Base-by-base conservation (phyloP, 2,113 vertebrate species). In the Daboia siamensis region DNA sequence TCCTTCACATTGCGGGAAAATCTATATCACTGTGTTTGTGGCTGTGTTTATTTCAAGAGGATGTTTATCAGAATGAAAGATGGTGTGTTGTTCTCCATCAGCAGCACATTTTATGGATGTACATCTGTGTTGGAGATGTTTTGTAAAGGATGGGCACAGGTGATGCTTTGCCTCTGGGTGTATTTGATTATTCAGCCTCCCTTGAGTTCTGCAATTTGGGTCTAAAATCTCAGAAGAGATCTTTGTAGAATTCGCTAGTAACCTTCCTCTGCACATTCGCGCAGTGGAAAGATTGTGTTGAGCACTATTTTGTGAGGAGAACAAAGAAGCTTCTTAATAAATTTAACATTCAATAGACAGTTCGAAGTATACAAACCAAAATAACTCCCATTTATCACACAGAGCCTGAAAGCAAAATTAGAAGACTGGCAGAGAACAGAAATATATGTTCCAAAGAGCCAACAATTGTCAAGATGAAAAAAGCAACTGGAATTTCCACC, bases 161-260 rank as follows among this genome's bases (percentile, higher is more conserved):
- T 92, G 51, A 55, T 93, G 15, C 5, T 91, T 95, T 96, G 33
- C 44, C 93, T 90, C 11, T 11, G 88, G 94, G 44, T 91, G 44
- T 2, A 93, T 91, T 44, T 84, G 93, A 93, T 93, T 90, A 39
- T 64, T 64, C n/a, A 21, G 3, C 29, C 10, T 84, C 92, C 90
- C 92, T 91, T 91, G 92, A 64, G 88, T 7, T 39, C 86, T 92
- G 55, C 92, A 91, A 80, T 92, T 91, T 91, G 89, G 44, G 52
- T 85, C 46, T 91, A 69, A 93, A 86, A 29, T 84, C 91, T 44
- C 94, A 93, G 90, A 88, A 93, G 90, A 33, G 10, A 51, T 3
- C 4, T 29, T 57, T 8, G 29, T 52, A 44, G 92, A 69, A n/a
- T 56, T 1, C 89, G 15, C 86, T 26, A n/a, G n/a, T 54, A 92